These are phyloP conservation scores for Dendrocincla tyrannina DNA, from an alignment of 2,797 vertebrate species.

Conservation along the genomic window DNA sequence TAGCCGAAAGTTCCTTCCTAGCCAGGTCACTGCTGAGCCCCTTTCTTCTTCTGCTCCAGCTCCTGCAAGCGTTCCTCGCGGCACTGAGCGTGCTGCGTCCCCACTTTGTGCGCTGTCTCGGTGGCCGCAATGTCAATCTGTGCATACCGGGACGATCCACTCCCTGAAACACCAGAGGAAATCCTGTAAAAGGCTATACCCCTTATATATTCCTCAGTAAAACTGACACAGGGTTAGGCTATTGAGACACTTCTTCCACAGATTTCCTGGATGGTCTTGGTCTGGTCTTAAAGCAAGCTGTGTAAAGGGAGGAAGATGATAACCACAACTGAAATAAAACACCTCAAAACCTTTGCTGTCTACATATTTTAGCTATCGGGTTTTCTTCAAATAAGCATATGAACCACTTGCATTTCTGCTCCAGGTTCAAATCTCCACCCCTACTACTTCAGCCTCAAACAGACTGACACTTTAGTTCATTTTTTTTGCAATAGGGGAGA, in stretches of 20 bases:
- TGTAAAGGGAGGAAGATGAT: neutral
- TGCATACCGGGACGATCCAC: conserved; percentile 80
- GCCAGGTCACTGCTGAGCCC: conserved; percentile 70
- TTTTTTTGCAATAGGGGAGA: neutral
- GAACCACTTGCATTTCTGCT: neutral
- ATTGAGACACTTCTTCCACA: neutral
- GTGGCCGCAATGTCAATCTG: conserved; percentile 87
- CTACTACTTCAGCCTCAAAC: neutral
- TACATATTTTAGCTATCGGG: neutral
- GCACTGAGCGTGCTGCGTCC: conserved; percentile 81
- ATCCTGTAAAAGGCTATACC: neutral
- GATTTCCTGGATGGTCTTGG: neutral
- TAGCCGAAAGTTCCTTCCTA: neutral
- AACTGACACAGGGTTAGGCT: neutral
- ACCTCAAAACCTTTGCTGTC: neutral
- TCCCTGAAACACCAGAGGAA: conserved; percentile 69
- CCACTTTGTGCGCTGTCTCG: conserved; percentile 85
- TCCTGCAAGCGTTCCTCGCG: conserved; percentile 82
- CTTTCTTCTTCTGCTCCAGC: conserved; percentile 80
- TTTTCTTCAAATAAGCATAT: neutral
- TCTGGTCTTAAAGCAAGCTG: neutral
- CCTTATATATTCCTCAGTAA: neutral
- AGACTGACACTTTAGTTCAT: neutral
- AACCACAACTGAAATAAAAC: neutral
- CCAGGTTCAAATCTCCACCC: neutral